Percentiles rank a stretch among this genome's conserved stretches.
Evolutionary conservation across 2,797 vertebrate species (phyloP).

Genomic region (Lagodon rhomboides): DNA sequence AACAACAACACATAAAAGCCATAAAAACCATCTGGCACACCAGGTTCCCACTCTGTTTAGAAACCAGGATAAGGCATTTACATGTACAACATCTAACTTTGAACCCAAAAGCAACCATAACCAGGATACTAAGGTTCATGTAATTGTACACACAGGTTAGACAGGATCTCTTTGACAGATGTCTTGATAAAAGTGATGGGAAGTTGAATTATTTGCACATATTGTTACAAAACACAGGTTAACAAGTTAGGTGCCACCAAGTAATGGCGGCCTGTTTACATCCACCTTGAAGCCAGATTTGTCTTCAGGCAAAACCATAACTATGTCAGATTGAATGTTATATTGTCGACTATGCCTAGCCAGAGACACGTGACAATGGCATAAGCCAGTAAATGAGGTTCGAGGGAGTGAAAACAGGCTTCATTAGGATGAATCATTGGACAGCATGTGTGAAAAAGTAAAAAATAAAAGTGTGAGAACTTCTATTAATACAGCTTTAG

Average conservation of each 20-base stretch:
- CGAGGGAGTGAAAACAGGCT: not conserved
- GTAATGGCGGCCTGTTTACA: not conserved
- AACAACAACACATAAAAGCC: no score
- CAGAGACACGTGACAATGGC: not conserved
- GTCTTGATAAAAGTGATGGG: not conserved
- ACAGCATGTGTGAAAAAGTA: not conserved
- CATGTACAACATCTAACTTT: no score
- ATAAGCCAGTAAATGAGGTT: not conserved
- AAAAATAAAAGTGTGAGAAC: not conserved
- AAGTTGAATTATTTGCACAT: not conserved
- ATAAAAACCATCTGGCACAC: no score
- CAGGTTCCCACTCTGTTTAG: no score
- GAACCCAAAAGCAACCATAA: no score
- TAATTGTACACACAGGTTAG: no score
- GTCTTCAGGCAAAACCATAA: not conserved
- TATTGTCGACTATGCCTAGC: no score
- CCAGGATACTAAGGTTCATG: no score
- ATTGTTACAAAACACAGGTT: not conserved
- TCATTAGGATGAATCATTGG: not conserved
- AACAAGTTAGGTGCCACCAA: not conserved
- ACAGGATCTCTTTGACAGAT: not conserved
- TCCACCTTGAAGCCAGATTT: not conserved
- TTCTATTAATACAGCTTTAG: not conserved
- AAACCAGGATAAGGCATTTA: no score
- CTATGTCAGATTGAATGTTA: not conserved